phyloP scores from a whole-genome alignment of 2,797 vertebrate species.

The Amniataba percoides region DNA sequence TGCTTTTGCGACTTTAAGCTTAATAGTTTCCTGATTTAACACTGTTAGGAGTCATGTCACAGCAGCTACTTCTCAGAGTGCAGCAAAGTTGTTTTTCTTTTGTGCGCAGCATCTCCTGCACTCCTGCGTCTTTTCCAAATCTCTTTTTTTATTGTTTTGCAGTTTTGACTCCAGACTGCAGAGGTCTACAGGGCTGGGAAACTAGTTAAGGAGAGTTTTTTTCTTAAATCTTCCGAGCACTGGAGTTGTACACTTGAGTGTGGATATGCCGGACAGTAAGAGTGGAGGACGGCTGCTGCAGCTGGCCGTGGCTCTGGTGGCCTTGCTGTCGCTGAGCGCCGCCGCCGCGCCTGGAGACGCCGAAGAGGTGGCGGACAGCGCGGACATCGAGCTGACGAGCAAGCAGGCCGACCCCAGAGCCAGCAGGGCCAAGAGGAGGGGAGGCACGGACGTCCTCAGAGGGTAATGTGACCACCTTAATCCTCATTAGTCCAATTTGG shows the following conservation, averaged over 20 bases:
- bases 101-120: constrained; percentile 53
- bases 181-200: constrained; percentile 55
- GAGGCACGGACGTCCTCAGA: constrained; percentile 93
- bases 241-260: constrained; percentile 62
- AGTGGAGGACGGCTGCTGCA: constrained; percentile 86
- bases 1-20: constrained; percentile 3
- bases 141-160: constrained; percentile 56
- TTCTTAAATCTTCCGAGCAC: constrained; percentile 37
- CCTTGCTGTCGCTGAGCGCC: constrained; percentile 82
- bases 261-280: constrained; percentile 84
- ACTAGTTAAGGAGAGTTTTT: constrained; percentile 33
- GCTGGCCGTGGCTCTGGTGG: constrained; percentile 87
- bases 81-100: constrained; percentile 40
- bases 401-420: constrained; percentile 85
- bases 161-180: constrained; percentile 78
- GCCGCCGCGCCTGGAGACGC: constrained; percentile 73
- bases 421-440: constrained; percentile 93
- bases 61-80: neutral
- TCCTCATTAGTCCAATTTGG: constrained; percentile 19
- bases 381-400: constrained; percentile 79
- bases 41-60: neutral
- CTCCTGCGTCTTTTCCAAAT: constrained; percentile 22
- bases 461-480: constrained; percentile 85
- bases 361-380: constrained; percentile 72
- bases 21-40: constrained; percentile 8